Evolutionary conservation across 2,113 vertebrate genomes (phyloP).

Genomic region (Cariama cristata): DNA sequence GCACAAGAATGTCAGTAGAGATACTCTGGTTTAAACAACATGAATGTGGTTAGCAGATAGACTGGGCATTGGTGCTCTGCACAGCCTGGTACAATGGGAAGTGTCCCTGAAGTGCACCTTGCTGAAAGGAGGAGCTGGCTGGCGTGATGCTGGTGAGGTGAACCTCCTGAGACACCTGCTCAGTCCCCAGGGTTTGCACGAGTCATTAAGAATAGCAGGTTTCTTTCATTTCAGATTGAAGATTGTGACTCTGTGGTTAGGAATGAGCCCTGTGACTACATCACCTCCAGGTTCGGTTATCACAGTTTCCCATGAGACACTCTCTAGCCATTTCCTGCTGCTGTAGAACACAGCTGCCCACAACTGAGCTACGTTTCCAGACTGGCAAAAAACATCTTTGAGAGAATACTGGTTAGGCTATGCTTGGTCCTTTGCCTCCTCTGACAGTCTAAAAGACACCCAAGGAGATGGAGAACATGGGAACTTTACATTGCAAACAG

Average conservation of each 20-base stretch:
- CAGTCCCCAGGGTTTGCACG: accelerated
- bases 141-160: neutral
- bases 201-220: neutral
- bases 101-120: accelerated
- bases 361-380: neutral
- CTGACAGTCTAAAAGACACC: neutral
- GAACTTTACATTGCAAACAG: neutral
- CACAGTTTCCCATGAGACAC: neutral
- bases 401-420: neutral
- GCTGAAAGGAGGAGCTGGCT: neutral
- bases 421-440: neutral
- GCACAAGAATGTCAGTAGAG: neutral
- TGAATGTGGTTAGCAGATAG: neutral
- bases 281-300: neutral
- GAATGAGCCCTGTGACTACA: neutral
- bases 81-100: neutral
- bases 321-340: neutral
- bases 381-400: neutral
- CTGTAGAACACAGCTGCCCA: neutral
- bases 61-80: neutral
- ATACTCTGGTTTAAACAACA: neutral
- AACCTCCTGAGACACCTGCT: neutral
- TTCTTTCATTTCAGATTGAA: neutral
- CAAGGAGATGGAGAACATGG: neutral
- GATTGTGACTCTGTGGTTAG: neutral